phyloP scores from a whole-genome alignment of 2,888 invertebrate species.

The Campoplex capitator region DNA sequence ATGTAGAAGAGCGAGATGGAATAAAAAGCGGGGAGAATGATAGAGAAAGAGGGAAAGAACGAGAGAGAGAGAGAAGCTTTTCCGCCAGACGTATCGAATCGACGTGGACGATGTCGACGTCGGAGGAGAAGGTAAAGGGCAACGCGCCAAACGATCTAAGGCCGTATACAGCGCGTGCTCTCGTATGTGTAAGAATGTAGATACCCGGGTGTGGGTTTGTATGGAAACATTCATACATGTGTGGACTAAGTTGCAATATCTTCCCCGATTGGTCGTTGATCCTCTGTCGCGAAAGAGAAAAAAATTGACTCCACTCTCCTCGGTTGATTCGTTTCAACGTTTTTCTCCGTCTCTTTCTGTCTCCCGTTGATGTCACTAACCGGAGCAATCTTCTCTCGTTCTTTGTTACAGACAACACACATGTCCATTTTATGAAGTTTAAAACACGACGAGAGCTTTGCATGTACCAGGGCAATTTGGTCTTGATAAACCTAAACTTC shows the following conservation, averaged over 20 bases:
- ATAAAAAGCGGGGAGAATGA: not conserved
- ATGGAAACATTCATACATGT: slow-evolving; percentile 13
- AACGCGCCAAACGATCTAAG: slow-evolving; percentile 68
- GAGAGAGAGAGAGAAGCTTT: slow-evolving; percentile 68
- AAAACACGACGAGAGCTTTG: not conserved
- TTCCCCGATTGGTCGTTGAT: slow-evolving; percentile 60
- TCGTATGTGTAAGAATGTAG: not conserved
- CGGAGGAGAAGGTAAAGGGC: slow-evolving; percentile 71
- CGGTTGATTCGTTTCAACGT: slow-evolving; percentile 42
- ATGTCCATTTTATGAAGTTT: not conserved
- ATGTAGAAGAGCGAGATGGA: slow-evolving; percentile 13
- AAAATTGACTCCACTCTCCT: slow-evolving; percentile 57
- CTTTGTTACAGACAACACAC: not conserved
- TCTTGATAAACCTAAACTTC: not conserved
- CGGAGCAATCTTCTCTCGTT: not conserved
- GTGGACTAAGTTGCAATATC: not conserved
- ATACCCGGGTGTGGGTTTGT: not conserved
- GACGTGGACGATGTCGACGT: slow-evolving; percentile 73
- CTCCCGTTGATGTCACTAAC: not conserved
- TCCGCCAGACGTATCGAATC: slow-evolving; percentile 77
- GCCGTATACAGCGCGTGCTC: not conserved
- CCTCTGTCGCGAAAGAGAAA: slow-evolving; percentile 60
- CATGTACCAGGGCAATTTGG: not conserved
- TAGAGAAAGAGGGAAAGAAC: slow-evolving; percentile 50
- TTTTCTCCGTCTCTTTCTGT: not conserved